Percentiles rank a stretch among this genome's conserved stretches.
phyloP scores from a whole-genome alignment of 2,113 vertebrate genomes.

The Myocastor coypus region DNA sequence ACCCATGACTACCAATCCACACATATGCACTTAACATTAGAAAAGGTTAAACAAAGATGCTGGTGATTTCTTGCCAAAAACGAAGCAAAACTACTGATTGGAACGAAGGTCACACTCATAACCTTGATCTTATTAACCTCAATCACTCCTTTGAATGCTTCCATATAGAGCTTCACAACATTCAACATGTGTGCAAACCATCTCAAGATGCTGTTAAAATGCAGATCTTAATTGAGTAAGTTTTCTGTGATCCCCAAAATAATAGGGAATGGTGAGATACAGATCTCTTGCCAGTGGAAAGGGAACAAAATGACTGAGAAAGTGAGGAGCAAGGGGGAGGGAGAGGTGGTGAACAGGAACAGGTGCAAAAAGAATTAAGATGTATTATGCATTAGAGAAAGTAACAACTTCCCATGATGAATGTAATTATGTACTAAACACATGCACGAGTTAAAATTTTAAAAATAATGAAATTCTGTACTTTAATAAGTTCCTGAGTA shows the following conservation, averaged over 20 bases:
- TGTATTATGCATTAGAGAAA: background rate
- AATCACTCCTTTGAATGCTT: background rate
- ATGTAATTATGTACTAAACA: background rate
- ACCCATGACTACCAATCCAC: background rate
- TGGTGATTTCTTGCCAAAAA: background rate
- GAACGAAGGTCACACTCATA: background rate
- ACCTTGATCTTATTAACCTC: background rate
- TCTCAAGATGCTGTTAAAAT: constrained; percentile 21
- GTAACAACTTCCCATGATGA: background rate
- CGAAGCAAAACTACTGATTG: background rate
- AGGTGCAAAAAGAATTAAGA: background rate
- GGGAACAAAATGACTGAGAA: background rate
- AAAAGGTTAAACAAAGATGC: constrained; percentile 27
- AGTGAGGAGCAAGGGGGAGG: background rate
- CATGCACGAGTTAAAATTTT: background rate
- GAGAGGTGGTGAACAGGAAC: no score
- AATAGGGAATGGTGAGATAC: background rate
- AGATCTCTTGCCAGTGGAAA: background rate
- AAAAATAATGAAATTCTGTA: background rate
- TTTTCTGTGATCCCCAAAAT: background rate
- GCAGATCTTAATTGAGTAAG: constrained; percentile 39
- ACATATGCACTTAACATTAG: background rate
- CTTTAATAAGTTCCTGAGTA: background rate
- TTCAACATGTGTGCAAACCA: background rate
- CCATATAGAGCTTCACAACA: background rate